These are phyloP conservation scores for Hipparchia sbordonii DNA, from an alignment of 2,888 invertebrate genomes.

Conservation along the genomic window DNA sequence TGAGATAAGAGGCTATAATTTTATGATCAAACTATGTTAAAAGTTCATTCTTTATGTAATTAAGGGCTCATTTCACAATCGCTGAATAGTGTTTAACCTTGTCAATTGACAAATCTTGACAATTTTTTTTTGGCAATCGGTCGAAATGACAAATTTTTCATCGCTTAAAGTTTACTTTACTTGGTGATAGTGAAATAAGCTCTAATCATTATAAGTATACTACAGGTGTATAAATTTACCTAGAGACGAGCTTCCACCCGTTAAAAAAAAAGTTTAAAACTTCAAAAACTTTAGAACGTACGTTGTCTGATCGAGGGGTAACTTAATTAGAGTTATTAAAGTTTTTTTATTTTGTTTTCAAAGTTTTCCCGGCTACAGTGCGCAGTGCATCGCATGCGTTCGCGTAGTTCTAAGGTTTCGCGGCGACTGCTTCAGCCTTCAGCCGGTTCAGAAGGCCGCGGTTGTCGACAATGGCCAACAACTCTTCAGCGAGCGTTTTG, in stretches of 20 bases:
- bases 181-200: not conserved
- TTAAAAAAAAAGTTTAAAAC: slow-evolving; percentile 43
- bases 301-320: slow-evolving; percentile 27
- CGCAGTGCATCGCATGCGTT: slow-evolving; percentile 68
- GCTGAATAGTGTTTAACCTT: too few relatives aligned
- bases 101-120: too few relatives aligned
- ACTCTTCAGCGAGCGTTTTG: slow-evolving; percentile 60
- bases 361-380: slow-evolving; percentile 40
- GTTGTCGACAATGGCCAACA: slow-evolving; percentile 65
- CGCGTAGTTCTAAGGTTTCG: slow-evolving; percentile 64
- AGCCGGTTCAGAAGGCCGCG: slow-evolving; percentile 53
- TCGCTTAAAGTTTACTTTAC: too few relatives aligned
- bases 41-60: not conserved
- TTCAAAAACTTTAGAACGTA: slow-evolving; percentile 45
- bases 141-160: too few relatives aligned
- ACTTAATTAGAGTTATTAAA: slow-evolving; percentile 18
- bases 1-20: too few relatives aligned
- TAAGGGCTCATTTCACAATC: too few relatives aligned
- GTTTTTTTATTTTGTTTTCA: slow-evolving; percentile 25
- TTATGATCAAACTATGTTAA: too few relatives aligned
- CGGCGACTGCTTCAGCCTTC: slow-evolving; percentile 68
- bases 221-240: slow-evolving; percentile 27
- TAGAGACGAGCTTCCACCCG: slow-evolving; percentile 54
- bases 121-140: too few relatives aligned
- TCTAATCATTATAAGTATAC: not conserved